Evolutionary conservation across 2,113 vertebrate species (phyloP).

Genomic region (Chloroceryle aenea): DNA sequence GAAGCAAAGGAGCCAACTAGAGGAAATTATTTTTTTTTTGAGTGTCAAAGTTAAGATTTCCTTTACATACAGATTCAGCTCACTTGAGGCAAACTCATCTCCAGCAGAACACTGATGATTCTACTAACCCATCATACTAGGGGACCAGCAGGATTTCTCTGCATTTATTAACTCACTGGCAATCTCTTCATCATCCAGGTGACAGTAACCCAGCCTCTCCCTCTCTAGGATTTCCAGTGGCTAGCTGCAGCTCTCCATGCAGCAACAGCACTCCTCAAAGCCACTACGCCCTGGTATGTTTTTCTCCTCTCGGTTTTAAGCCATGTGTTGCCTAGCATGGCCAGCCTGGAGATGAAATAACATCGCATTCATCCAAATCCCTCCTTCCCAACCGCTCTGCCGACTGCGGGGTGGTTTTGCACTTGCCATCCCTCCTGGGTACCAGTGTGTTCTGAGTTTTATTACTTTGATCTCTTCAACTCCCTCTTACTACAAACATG

Average conservation of each 20-base stretch:
- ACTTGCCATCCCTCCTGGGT: not conserved
- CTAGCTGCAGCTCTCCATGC: not conserved
- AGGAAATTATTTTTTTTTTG: not conserved
- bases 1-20: not conserved
- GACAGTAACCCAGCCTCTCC: not conserved
- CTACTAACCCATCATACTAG: not conserved
- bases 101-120: not conserved
- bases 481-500: not conserved
- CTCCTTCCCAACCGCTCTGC: not conserved
- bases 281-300: accelerated
- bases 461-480: not conserved
- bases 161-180: not conserved
- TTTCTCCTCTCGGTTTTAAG: not conserved
- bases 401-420: accelerated
- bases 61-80: not conserved
- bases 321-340: not conserved
- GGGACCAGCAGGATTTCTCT: not conserved
- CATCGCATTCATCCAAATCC: not conserved
- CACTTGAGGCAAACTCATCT: not conserved
- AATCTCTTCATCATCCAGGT: not conserved
- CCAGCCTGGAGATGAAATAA: not conserved
- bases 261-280: not conserved
- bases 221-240: not conserved
- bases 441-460: not conserved
- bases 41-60: not conserved